These are phyloP conservation scores for Trochalopteron elliotii DNA, from an alignment of 2,113 vertebrate genomes.

Conservation along the genomic window DNA sequence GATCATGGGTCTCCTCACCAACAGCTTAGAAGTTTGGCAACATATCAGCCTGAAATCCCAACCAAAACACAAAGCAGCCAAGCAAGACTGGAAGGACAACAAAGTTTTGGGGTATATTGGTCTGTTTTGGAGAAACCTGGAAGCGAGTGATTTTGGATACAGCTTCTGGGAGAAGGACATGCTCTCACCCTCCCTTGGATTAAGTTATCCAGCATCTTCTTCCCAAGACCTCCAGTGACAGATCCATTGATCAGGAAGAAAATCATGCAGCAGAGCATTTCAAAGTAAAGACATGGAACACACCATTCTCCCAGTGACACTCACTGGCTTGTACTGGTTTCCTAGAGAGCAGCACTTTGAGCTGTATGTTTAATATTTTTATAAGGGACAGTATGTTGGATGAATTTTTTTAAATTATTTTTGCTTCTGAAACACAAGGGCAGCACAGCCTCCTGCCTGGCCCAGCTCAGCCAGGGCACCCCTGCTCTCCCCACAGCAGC, in stretches of 20 bases:
- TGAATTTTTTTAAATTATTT: accelerated
- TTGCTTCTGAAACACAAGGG: neutral
- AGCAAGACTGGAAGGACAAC: no score
- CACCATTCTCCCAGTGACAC: neutral
- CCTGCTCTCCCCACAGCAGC: neutral
- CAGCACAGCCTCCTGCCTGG: neutral
- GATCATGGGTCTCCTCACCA: neutral
- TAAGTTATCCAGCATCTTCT: neutral
- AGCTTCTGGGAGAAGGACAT: neutral
- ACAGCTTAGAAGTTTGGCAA: neutral
- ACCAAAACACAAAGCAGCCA: neutral
- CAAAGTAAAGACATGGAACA: neutral
- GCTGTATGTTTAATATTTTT: neutral
- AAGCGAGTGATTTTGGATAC: neutral
- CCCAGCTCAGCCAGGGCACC: neutral
- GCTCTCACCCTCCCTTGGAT: neutral
- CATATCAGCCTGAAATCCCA: accelerated
- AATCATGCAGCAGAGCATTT: neutral
- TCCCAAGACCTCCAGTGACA: neutral
- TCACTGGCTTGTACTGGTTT: neutral
- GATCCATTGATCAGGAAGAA: neutral
- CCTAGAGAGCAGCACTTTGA: neutral
- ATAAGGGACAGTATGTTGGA: neutral
- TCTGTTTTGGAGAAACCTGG: neutral
- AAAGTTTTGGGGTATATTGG: no score